Conservation (phyloP, 2,888 invertebrate species). For the Pristionchus fissidentatus region DNA sequence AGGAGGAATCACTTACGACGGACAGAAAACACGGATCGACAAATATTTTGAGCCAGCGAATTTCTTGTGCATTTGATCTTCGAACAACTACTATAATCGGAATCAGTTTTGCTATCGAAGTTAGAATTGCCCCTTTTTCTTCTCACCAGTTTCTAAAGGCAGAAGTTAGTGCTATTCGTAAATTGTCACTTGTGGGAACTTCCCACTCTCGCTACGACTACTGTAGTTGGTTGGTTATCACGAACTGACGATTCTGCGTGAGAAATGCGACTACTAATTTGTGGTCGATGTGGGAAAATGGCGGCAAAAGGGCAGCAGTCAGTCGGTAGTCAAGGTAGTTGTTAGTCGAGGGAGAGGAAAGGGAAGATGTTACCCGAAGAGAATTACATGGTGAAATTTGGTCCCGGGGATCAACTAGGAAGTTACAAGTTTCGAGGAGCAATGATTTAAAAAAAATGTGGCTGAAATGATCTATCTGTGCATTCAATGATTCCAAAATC, state of each 20-base stretch:
- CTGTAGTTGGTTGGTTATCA: neutral
- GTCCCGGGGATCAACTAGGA: no score
- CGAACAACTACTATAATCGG: neutral
- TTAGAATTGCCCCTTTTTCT: no score
- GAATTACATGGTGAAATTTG: neutral
- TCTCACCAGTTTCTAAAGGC: no score
- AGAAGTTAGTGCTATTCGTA: neutral
- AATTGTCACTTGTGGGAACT: slow-evolving; percentile 10
- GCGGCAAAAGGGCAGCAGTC: neutral
- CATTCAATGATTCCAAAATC: no score
- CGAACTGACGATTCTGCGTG: neutral
- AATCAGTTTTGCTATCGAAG: no score
- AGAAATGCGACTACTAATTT: neutral
- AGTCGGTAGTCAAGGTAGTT: neutral
- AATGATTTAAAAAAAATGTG: no score
- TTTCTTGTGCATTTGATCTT: neutral
- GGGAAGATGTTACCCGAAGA: neutral
- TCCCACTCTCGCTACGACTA: neutral
- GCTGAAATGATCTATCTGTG: neutral
- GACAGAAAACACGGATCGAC: neutral
- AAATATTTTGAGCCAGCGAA: neutral
- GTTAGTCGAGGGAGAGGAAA: neutral
- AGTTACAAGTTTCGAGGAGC: no score
- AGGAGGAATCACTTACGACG: neutral
- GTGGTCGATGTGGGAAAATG: slow-evolving; percentile 7